Conservation (phyloP, 2,113 vertebrate genomes). For the Myrmecobius fasciatus region DNA sequence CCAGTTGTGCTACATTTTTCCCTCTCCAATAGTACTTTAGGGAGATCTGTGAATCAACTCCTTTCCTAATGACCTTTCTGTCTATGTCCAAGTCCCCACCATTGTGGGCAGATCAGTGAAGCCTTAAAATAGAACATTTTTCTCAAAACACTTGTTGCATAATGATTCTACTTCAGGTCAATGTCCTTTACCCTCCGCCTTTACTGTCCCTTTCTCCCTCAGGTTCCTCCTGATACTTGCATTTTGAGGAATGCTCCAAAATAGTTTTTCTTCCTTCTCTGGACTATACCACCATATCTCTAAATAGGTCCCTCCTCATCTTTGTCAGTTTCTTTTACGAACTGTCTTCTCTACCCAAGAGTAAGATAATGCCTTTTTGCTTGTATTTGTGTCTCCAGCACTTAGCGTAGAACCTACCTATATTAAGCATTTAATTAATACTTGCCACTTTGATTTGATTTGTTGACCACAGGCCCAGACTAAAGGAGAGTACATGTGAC, state of each 20-base stretch:
- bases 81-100: neutral
- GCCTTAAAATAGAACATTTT: neutral
- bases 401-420: neutral
- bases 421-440: neutral
- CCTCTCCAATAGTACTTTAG: neutral
- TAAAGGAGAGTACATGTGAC: neutral
- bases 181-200: neutral
- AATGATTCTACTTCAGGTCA: neutral
- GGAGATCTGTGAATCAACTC: neutral
- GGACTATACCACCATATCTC: neutral
- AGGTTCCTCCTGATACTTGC: neutral
- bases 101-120: neutral
- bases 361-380: neutral
- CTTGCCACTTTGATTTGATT: neutral
- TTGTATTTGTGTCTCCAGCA: neutral
- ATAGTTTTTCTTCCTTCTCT: neutral
- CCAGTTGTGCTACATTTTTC: neutral
- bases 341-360: neutral
- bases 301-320: neutral
- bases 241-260: neutral
- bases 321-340: neutral
- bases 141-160: neutral
- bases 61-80: neutral
- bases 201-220: neutral
- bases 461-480: neutral